A percentile compares a stretch with the other conserved stretches of the same genome.
These are phyloP conservation scores for Furcula furcula DNA, from an alignment of 2,888 invertebrate species.

Conservation along the genomic window DNA sequence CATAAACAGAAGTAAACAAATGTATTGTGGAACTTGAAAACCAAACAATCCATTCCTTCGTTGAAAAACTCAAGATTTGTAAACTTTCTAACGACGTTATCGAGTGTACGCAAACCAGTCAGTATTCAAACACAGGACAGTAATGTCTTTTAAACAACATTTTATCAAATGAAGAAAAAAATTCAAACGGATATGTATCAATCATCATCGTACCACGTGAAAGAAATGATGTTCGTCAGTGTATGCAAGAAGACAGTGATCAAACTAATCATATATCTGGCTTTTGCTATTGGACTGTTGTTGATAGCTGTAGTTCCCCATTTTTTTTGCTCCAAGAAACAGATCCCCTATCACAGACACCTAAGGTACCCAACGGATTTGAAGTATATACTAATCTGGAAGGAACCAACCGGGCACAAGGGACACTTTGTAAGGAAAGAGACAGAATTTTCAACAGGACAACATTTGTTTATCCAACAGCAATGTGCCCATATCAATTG, in stretches of 20 bases:
- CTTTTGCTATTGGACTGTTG: conserved; percentile 28
- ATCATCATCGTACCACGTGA: conserved; percentile 37
- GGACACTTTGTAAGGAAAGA: conserved; percentile 19
- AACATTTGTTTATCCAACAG: conserved; percentile 53
- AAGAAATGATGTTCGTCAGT: conserved; percentile 47
- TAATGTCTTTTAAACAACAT: background rate
- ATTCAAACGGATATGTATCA: conserved; percentile 15
- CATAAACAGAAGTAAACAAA: background rate
- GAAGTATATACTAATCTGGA: conserved; percentile 68
- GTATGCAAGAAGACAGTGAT: conserved; percentile 33
- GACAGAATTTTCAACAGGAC: conserved; percentile 39
- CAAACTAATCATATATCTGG: conserved; percentile 33
- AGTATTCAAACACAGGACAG: conserved; percentile 2
- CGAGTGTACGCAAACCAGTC: conserved; percentile 10
- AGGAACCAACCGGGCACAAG: conserved; percentile 22
- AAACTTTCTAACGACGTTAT: conserved; percentile 4
- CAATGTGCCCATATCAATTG: conserved; percentile 63
- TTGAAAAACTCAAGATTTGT: conserved; percentile 20
- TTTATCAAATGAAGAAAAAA: conserved; percentile 11
- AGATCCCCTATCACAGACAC: conserved; percentile 9
- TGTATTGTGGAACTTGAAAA: conserved; percentile 6
- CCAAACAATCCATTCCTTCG: conserved; percentile 25
- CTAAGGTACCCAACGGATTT: conserved; percentile 52
- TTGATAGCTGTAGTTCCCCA: conserved; percentile 43
- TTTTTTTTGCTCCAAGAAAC: conserved; percentile 21